phyloP scores from a whole-genome alignment of 2,797 vertebrate genomes.

The Sylvia borin region DNA sequence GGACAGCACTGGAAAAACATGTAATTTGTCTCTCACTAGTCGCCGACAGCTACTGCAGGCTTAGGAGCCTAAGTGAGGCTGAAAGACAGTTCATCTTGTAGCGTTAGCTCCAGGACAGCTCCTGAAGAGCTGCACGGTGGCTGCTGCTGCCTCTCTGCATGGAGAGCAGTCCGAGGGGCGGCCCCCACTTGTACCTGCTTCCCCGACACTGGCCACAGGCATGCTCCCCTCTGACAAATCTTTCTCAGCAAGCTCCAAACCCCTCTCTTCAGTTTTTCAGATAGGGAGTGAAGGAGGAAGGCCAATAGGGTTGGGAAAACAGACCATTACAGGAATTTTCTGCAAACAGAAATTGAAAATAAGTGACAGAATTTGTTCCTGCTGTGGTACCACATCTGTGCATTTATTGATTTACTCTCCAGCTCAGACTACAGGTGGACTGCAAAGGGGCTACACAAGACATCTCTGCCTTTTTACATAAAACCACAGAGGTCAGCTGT shows the following conservation, averaged over 20 bases:
- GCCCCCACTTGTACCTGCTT: not conserved
- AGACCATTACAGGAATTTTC: not conserved
- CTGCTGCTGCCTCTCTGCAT: not conserved
- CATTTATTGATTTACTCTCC: not conserved
- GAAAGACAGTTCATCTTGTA: not conserved
- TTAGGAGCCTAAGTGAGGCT: not conserved
- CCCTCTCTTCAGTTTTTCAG: not conserved
- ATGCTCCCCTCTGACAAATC: not conserved
- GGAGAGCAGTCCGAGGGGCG: accelerated
- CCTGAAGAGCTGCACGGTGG: not conserved
- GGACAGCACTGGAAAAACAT: not conserved
- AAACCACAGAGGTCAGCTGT: not conserved
- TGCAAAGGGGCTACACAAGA: not conserved
- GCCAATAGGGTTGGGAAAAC: not conserved
- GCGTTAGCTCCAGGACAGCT: not conserved
- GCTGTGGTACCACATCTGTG: not conserved
- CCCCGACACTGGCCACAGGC: not conserved
- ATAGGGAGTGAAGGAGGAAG: not conserved
- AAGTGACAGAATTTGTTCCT: not conserved
- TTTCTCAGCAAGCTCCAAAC: not conserved
- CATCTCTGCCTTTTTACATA: not conserved
- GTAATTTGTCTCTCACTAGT: conserved; percentile 1
- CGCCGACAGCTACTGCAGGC: not conserved
- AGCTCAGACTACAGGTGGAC: not conserved
- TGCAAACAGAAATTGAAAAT: not conserved